Base-by-base conservation (phyloP, 2,888 invertebrate species). In the Troglohyphantes excavatus region DNA sequence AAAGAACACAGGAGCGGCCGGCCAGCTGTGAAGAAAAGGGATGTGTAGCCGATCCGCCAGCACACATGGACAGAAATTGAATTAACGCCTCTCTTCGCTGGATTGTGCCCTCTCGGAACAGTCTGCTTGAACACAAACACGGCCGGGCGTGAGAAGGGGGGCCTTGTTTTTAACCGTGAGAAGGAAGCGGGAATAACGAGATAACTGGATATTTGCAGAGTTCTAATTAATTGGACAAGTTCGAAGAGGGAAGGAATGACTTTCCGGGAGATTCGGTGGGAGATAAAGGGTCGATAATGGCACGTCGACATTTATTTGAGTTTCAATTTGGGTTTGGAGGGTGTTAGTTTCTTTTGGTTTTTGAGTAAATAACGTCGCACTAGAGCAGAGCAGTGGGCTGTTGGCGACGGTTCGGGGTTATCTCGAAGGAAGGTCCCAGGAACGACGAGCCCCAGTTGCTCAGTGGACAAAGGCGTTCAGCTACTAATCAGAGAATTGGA, bases 51-150 rank as follows among this genome's bases (percentile, higher is more conserved):
- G 26, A 17, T 7, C 39, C 39, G 39, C 7, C 13, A 11, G n/a
- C 53, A 53, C 33, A 33, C 53, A 9, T 13, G 59, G 19, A 59
- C 75, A 61, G 75, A 75, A 75, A 75, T 61, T 61, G 59, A 75
- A 75, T 61, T 59, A 61, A 75, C 61, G 53, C 53, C 61, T 46
- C 33, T 53, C 39, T 39, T 11, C n/a, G 53, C 53, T 53, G 53
- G 17, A 13, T 13, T 53, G n/a, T n/a, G n/a, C n/a, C n/a, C n/a
- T n/a, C 53, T 13, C n/a, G n/a, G 53, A 53, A 13, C 5, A 5
- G 53, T n/a, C 0, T 53, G 53, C 53, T n/a, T 13, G 6, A 53
- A 53, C 53, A 53, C n/a, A 53, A 53, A 53, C 53, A 53, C 2
- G 53, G 9, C 17, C 53, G n/a, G n/a, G 53, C 2, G 53, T 1